Evolutionary conservation across 2,888 invertebrate species (phyloP).

Genomic region (Trachelus troglodyta): DNA sequence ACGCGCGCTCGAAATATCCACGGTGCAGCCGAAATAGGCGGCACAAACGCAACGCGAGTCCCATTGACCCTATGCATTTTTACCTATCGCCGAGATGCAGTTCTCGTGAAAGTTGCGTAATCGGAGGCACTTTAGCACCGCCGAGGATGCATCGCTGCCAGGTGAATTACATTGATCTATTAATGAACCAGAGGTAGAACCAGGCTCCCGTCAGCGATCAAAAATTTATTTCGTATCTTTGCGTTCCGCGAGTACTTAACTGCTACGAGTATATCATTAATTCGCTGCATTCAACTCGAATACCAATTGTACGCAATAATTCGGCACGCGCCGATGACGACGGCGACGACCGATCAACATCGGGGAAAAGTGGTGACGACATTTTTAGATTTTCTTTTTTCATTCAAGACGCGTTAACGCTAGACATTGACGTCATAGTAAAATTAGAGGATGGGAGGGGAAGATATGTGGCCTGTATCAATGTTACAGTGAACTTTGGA

Average conservation of each 20-base stretch:
- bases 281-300: no score
- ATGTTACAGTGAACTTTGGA: no score
- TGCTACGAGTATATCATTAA: fast-evolving
- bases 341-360: not conserved
- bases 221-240: no score
- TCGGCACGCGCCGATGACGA: no score
- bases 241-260: no score
- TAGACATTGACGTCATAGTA: not conserved
- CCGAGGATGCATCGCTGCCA: not conserved
- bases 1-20: not conserved
- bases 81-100: not conserved
- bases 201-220: no score
- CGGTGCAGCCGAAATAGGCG: not conserved
- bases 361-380: not conserved
- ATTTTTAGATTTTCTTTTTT: not conserved
- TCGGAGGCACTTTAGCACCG: not conserved
- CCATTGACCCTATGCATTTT: not conserved
- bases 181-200: not conserved
- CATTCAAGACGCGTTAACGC: not conserved
- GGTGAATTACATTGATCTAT: not conserved
- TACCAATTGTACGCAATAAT: no score
- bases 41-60: not conserved
- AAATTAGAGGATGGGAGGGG: not conserved
- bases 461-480: no score
- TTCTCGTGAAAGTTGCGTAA: not conserved